These are phyloP conservation scores for Takifugu ocellatus DNA, from an alignment of 2,797 vertebrate genomes.

Conservation along the genomic window DNA sequence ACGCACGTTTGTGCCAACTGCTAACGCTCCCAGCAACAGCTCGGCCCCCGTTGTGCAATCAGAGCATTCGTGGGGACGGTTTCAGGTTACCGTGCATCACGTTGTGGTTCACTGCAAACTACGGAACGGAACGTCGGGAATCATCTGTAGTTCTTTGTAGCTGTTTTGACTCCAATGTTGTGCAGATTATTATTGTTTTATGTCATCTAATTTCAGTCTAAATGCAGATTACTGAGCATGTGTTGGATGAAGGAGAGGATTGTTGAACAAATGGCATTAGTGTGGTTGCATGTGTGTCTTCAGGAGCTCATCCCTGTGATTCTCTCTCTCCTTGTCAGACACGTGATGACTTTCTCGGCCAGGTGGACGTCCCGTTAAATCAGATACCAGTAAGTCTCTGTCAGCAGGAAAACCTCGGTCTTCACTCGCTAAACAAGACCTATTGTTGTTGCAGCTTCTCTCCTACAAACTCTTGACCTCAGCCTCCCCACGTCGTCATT, in stretches of 20 bases:
- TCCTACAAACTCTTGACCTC: conserved; percentile 23
- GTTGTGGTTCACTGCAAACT: too few relatives aligned
- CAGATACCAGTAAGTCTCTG: conserved; percentile 84
- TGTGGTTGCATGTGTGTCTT: background rate
- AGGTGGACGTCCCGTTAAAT: conserved; percentile 94
- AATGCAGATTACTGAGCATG: background rate
- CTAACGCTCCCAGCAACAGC: too few relatives aligned
- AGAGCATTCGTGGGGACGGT: too few relatives aligned
- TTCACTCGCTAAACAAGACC: background rate
- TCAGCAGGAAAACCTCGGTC: conserved; percentile 4
- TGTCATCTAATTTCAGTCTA: too few relatives aligned
- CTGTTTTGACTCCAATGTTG: too few relatives aligned
- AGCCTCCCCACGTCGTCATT: conserved; percentile 30
- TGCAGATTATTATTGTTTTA: too few relatives aligned
- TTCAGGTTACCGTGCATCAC: too few relatives aligned
- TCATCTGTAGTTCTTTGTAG: too few relatives aligned
- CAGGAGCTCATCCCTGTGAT: background rate
- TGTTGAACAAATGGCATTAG: conserved; percentile 17
- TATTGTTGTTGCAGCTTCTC: conserved; percentile 15
- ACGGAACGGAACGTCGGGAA: too few relatives aligned
- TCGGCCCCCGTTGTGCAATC: too few relatives aligned
- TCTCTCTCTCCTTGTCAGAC: conserved; percentile 74
- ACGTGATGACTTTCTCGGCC: conserved; percentile 97
- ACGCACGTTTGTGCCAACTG: too few relatives aligned
- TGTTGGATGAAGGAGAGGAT: conserved; percentile 24